A percentile compares a stretch with the other conserved stretches of the same genome.
Conservation (phyloP, 2,113 vertebrate genomes). For the Seriola quinqueradiata region DNA sequence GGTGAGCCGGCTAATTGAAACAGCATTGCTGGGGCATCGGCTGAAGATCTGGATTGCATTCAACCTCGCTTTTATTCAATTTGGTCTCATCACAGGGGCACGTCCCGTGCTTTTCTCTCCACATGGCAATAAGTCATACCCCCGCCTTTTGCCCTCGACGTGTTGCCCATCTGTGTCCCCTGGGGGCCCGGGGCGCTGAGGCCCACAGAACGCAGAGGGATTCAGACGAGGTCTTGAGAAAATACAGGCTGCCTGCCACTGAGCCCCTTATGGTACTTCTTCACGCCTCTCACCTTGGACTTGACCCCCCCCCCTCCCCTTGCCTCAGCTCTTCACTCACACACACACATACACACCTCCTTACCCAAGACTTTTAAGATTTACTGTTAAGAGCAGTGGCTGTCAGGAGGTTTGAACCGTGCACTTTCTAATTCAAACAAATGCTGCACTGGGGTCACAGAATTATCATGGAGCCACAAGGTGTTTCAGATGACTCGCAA, state of each 20-base stretch:
- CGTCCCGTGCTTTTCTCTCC: slow-evolving; percentile 61
- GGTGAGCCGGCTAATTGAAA: slow-evolving; percentile 84
- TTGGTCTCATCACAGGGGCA: slow-evolving; percentile 71
- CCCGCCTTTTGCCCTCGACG: slow-evolving; percentile 82
- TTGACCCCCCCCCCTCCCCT: slow-evolving; percentile 66
- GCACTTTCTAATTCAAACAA: slow-evolving; percentile 88
- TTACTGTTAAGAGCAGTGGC: slow-evolving; percentile 79
- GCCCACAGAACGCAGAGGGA: slow-evolving; percentile 53
- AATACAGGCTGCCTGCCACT: slow-evolving; percentile 68
- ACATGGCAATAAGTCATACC: slow-evolving; percentile 85
- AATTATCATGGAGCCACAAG: slow-evolving; percentile 80
- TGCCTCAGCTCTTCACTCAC: slow-evolving; percentile 21
- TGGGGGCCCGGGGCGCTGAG: slow-evolving; percentile 53
- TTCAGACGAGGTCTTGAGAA: slow-evolving; percentile 79
- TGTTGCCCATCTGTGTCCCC: slow-evolving; percentile 87
- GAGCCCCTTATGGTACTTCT: slow-evolving; percentile 80
- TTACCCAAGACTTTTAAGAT: slow-evolving; percentile 71
- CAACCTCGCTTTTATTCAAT: slow-evolving; percentile 81
- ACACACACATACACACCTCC: slow-evolving; percentile 37
- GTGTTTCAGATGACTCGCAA: slow-evolving; percentile 83
- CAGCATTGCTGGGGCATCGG: slow-evolving; percentile 78
- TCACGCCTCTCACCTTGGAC: slow-evolving; percentile 83
- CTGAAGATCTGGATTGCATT: slow-evolving; percentile 84
- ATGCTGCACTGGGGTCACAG: slow-evolving; percentile 72
- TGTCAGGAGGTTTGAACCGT: slow-evolving; percentile 80